Evolutionary conservation across 2,113 vertebrate species (phyloP).

Genomic region (Apaloderma vittatum): DNA sequence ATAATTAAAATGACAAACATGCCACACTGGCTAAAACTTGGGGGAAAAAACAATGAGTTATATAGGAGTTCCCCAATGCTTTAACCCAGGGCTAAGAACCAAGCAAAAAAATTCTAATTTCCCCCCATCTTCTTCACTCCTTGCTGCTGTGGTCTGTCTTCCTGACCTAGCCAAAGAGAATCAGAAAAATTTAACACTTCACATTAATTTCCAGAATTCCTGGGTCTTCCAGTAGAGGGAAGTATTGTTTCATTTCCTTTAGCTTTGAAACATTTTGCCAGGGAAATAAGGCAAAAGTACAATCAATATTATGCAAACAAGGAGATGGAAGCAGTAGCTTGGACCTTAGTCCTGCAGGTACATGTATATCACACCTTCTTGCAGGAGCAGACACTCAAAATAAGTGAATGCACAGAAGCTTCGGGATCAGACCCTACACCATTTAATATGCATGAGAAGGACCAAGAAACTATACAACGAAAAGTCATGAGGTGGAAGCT

Average conservation of each 20-base stretch:
- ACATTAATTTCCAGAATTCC: neutral
- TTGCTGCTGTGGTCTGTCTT: neutral
- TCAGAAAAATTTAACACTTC: neutral
- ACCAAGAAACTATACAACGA: neutral
- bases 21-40: neutral
- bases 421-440: neutral
- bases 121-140: neutral
- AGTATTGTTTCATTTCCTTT: slow-evolving; percentile 65
- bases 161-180: neutral
- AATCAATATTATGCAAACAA: neutral
- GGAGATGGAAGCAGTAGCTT: neutral
- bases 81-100: neutral
- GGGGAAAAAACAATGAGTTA: neutral
- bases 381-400: neutral
- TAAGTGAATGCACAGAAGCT: neutral
- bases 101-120: neutral
- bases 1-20: neutral
- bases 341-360: neutral
- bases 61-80: neutral
- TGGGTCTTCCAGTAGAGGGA: slow-evolving; percentile 75
- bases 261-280: neutral
- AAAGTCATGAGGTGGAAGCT: neutral
- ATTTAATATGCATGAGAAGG: neutral
- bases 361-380: neutral
- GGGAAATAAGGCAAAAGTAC: neutral